Conservation (phyloP, 2,113 vertebrate genomes). For the Plecturocebus donacophilus region DNA sequence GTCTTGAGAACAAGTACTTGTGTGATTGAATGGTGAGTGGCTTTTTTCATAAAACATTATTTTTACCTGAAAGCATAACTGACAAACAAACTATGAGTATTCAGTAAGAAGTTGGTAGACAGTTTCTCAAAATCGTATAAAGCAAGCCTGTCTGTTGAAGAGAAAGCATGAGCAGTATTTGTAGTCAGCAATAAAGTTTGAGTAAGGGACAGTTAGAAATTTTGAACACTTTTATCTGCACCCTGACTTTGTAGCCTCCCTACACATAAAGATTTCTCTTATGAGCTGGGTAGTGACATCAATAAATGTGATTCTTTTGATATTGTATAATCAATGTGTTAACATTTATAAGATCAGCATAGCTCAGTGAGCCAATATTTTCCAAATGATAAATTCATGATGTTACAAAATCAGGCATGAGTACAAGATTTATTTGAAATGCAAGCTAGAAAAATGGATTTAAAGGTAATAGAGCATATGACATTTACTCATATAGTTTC, state of each 20-base stretch:
- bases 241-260: background rate
- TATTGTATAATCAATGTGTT: constrained; percentile 16
- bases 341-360: background rate
- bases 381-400: background rate
- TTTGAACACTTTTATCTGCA: background rate
- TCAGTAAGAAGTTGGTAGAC: background rate
- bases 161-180: background rate
- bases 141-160: background rate
- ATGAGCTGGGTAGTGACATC: background rate
- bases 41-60: background rate
- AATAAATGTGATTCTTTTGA: background rate
- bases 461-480: background rate
- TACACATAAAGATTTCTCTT: background rate
- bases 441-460: background rate
- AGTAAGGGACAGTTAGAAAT: background rate
- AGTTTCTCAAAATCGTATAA: background rate
- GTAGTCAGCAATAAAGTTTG: background rate
- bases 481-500: background rate
- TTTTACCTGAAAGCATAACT: background rate
- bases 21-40: background rate
- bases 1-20: background rate
- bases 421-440: background rate
- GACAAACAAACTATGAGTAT: background rate
- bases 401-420: background rate
- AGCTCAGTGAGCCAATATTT: constrained; percentile 13